Conservation (phyloP, 2,797 vertebrate genomes). For the Anguilla marmorata region DNA sequence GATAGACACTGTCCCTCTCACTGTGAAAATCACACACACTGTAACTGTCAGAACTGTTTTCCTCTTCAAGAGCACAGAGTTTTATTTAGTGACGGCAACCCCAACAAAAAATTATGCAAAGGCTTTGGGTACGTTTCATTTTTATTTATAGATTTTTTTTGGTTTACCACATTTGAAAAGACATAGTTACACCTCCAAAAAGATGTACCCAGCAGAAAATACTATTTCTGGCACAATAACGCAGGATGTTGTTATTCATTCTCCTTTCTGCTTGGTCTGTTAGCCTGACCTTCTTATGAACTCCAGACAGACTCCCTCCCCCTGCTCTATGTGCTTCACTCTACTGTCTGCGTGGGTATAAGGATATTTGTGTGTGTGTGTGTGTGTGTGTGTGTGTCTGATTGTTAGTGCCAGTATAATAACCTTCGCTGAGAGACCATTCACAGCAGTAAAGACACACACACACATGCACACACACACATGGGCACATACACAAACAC, state of each 20-base stretch:
- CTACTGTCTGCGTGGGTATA: not conserved
- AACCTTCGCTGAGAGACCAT: not conserved
- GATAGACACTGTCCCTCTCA: too few relatives aligned
- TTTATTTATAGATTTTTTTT: too few relatives aligned
- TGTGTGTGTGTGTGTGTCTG: not conserved
- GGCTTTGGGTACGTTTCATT: too few relatives aligned
- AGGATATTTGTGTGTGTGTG: not conserved
- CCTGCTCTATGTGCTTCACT: not conserved
- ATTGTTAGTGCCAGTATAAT: not conserved
- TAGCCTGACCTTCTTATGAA: conserved; percentile 9
- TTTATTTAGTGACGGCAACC: too few relatives aligned
- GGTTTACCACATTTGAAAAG: too few relatives aligned
- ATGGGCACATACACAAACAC: not conserved
- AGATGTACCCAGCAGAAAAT: too few relatives aligned
- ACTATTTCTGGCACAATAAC: not conserved
- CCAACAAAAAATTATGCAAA: too few relatives aligned
- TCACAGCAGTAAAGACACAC: too few relatives aligned
- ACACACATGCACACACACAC: not conserved
- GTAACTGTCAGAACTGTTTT: too few relatives aligned
- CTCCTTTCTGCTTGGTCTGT: not conserved
- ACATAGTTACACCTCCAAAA: too few relatives aligned
- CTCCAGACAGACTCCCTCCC: not conserved
- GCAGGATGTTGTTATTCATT: not conserved
- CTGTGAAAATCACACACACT: too few relatives aligned
- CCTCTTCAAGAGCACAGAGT: too few relatives aligned